phyloP scores from a whole-genome alignment of 92 coral and sea anemone genomes.

The Hydrozoanthus gracilis region DNA sequence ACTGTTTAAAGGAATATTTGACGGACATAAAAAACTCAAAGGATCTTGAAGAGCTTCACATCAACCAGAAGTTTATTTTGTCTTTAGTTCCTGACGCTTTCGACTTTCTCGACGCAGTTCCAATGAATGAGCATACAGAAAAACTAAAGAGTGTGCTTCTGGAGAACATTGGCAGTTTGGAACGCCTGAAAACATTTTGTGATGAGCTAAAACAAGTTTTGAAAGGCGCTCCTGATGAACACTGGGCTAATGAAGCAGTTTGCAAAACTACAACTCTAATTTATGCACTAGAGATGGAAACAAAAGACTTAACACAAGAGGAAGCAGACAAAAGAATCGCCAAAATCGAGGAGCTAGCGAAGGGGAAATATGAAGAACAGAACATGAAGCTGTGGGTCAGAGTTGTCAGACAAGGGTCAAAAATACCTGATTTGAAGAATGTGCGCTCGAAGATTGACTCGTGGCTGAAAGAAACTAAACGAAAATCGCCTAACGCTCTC shows the following conservation, averaged over 20 bases:
- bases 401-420: constrained; percentile 53
- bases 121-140: constrained; percentile 73
- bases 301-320: constrained; percentile 55
- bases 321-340: constrained; percentile 68
- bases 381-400: constrained; percentile 78
- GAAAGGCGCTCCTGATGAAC: constrained; percentile 57
- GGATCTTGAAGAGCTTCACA: constrained; percentile 20
- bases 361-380: constrained; percentile 53
- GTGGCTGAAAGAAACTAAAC: constrained; percentile 65
- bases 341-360: constrained; percentile 56
- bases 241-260: constrained; percentile 60
- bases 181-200: constrained; percentile 57
- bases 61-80: constrained; percentile 57
- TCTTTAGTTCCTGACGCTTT: constrained; percentile 75
- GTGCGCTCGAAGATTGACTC: constrained; percentile 56
- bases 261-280: constrained; percentile 61
- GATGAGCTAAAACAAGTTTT: constrained; percentile 57
- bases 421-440: constrained; percentile 60
- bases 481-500: constrained; percentile 75
- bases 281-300: constrained; percentile 72
- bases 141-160: constrained; percentile 57
- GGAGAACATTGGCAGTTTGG: constrained; percentile 60
- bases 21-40: background rate
- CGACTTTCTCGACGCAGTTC: constrained; percentile 60
- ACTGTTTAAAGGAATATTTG: constrained; percentile 54